Conservation (phyloP, 2,888 invertebrate species). For the Marronus borbonicus region DNA sequence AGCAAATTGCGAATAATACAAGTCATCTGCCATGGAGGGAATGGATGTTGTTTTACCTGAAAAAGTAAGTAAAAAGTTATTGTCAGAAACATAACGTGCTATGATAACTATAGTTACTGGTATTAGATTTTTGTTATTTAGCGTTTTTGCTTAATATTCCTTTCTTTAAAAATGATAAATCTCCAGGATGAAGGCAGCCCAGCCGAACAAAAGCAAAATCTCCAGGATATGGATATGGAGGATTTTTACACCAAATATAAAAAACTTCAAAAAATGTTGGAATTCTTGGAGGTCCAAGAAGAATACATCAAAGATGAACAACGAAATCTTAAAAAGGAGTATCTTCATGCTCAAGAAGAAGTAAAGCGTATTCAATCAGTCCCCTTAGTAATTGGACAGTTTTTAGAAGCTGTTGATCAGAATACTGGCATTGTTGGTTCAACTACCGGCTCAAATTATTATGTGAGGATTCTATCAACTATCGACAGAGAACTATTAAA, state of each 20-base stretch:
- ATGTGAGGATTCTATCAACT: conserved; percentile 97
- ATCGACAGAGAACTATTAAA: conserved; percentile 97
- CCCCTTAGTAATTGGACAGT: conserved; percentile 98
- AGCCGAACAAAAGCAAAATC: conserved; percentile 79
- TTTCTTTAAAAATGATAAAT: conserved; percentile 53
- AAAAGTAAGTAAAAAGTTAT: conserved; percentile 76
- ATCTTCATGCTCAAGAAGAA: conserved; percentile 97
- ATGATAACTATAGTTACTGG: conserved; percentile 22
- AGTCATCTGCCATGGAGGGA: conserved; percentile 79
- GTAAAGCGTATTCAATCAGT: conserved; percentile 99
- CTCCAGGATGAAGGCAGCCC: conserved; percentile 79
- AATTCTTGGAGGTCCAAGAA: conserved; percentile 98
- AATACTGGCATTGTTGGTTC: conserved; percentile 99
- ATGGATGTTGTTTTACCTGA: conserved; percentile 85
- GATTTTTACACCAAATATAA: conserved; percentile 97
- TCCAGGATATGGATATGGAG: conserved; percentile 90
- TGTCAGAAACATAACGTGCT: conserved; percentile 23
- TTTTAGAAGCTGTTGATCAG: conserved; percentile 99
- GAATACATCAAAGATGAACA: conserved; percentile 99
- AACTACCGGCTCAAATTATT: conserved; percentile 99
- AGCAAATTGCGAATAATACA: conserved; percentile 40
- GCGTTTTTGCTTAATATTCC: conserved; percentile 9
- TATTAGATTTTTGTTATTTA: conserved; percentile 24
- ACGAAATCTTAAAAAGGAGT: conserved; percentile 98
- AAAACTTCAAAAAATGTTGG: conserved; percentile 96